Conservation (phyloP, 2,113 vertebrate species). For the Oncorhynchus clarkii region DNA sequence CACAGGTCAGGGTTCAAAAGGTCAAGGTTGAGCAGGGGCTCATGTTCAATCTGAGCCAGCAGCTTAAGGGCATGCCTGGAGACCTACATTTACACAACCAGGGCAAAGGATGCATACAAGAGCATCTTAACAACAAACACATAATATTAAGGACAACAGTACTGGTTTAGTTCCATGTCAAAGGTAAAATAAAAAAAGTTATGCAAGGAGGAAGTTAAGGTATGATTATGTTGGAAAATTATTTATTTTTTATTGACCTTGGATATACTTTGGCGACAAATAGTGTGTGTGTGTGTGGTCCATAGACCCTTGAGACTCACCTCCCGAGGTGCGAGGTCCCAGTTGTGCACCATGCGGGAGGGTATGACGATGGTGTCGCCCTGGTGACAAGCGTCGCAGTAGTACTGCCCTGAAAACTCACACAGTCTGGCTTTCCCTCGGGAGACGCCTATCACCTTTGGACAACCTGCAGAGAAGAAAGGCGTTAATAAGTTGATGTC, state of each 20-base stretch:
- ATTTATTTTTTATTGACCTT: neutral
- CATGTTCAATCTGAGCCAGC: conserved; percentile 78
- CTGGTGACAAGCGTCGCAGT: conserved; percentile 88
- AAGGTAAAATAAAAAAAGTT: neutral
- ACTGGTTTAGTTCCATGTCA: neutral
- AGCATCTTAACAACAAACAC: neutral
- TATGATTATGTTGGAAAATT: neutral
- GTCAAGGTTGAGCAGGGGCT: conserved; percentile 87
- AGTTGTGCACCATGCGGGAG: conserved; percentile 94
- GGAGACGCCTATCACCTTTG: conserved; percentile 86
- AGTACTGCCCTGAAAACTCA: conserved; percentile 87
- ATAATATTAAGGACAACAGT: neutral
- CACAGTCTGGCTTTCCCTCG: conserved; percentile 82
- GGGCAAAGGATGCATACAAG: neutral
- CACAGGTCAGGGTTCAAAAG: conserved; percentile 84
- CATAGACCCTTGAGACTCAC: conserved; percentile 60
- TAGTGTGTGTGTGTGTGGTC: neutral
- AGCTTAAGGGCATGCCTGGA: conserved; percentile 81
- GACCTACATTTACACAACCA: conserved; percentile 69
- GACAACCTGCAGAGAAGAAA: conserved; percentile 76
- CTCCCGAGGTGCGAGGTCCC: conserved; percentile 83
- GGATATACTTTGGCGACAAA: neutral
- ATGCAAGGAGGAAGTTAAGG: neutral
- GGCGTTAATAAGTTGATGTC: neutral
- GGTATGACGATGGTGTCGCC: conserved; percentile 85